A percentile compares a stretch with the other conserved stretches of the same genome.
These are phyloP conservation scores for Rhorus exstirpatorius DNA, from an alignment of 2,888 invertebrate genomes.

Conservation along the genomic window DNA sequence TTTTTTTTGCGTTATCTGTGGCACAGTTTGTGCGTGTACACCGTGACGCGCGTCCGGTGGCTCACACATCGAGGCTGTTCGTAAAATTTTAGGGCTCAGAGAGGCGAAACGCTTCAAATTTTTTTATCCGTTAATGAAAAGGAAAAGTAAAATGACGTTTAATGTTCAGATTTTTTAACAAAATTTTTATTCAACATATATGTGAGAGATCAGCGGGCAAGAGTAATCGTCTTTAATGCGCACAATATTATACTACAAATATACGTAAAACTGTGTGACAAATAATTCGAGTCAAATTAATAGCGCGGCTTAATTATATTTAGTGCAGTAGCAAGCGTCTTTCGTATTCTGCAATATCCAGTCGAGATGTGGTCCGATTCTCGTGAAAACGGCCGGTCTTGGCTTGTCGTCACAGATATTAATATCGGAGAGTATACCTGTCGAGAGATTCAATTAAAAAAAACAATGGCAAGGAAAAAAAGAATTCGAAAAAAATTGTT, in stretches of 20 bases:
- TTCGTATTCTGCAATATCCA: conserved; percentile 88
- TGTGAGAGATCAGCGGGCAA: conserved; percentile 13
- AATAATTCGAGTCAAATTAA: conserved; percentile 49
- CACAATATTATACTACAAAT: background rate
- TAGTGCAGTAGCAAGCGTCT: conserved; percentile 88
- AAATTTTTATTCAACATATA: too few species aligned
- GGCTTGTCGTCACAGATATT: conserved; percentile 86
- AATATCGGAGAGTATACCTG: conserved; percentile 87
- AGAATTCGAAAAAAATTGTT: too few species aligned
- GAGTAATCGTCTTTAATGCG: background rate
- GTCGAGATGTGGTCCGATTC: conserved; percentile 86
- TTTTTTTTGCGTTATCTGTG: conserved; percentile 50
- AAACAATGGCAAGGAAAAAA: conserved; percentile 28
- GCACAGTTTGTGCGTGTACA: background rate
- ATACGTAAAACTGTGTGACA: conserved; percentile 4
- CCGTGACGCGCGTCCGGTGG: conserved; percentile 29
- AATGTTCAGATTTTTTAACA: too few species aligned
- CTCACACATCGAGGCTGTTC: conserved; percentile 42
- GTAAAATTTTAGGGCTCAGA: conserved; percentile 40
- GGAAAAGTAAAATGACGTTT: too few species aligned
- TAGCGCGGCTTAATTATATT: conserved; percentile 71
- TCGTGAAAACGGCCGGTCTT: conserved; percentile 87
- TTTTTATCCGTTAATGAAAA: too few species aligned
- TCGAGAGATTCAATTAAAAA: conserved; percentile 4
- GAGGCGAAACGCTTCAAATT: background rate